These are phyloP conservation scores for Escarpia spicata DNA, from an alignment of 2,888 invertebrate genomes.

Conservation along the genomic window DNA sequence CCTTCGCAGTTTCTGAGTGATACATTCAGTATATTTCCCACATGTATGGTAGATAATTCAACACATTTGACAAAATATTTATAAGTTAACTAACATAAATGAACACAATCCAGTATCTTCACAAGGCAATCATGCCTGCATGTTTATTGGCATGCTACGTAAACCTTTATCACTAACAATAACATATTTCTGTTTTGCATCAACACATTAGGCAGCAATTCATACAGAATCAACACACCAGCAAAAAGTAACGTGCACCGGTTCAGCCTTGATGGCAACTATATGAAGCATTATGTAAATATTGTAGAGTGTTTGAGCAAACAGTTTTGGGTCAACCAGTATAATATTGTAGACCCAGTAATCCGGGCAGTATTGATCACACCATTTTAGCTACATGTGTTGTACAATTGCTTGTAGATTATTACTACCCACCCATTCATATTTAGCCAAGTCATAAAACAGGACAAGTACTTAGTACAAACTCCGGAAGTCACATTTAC, in stretches of 20 bases:
- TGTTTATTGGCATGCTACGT: not conserved
- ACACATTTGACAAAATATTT: too few species aligned
- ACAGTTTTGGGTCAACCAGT: not conserved
- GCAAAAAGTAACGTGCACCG: not conserved
- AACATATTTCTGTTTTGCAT: not conserved
- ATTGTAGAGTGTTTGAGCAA: not conserved
- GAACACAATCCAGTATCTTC: too few species aligned
- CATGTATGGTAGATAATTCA: too few species aligned
- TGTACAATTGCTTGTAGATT: not conserved
- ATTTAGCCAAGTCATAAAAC: not conserved
- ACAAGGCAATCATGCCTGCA: not conserved
- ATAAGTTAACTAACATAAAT: too few species aligned
- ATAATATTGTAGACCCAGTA: not conserved
- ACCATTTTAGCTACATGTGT: not conserved
- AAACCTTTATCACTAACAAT: not conserved
- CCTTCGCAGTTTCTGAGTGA: too few species aligned
- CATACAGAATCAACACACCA: not conserved
- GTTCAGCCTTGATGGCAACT: not conserved
- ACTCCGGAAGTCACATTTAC: not conserved
- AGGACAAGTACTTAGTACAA: not conserved
- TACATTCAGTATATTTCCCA: too few species aligned
- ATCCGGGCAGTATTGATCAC: not conserved
- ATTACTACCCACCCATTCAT: not conserved
- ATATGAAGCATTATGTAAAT: not conserved
- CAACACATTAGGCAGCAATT: not conserved